A percentile compares a stretch with the other conserved stretches of the same genome.
phyloP scores from a whole-genome alignment of 2,113 vertebrate genomes.

The Chelonoidis abingdonii region DNA sequence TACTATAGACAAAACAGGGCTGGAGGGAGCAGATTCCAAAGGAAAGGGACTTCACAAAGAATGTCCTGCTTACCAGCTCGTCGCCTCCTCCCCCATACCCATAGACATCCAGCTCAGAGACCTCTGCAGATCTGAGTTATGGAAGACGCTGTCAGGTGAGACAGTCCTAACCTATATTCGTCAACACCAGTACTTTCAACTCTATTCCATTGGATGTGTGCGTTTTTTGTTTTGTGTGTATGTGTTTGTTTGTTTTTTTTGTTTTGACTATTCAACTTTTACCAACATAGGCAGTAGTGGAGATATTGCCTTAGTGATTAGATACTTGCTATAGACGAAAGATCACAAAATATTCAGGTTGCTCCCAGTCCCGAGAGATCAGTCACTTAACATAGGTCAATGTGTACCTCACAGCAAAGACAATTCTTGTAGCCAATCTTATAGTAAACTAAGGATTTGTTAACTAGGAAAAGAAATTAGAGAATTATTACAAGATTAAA shows the following conservation, averaged over 20 bases:
- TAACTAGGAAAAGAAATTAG: background rate
- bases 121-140: background rate
- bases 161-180: background rate
- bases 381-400: background rate
- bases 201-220: rapidly evolving
- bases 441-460: background rate
- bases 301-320: too few relatives aligned
- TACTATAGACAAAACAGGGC: background rate
- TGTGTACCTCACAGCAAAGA: background rate
- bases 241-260: rapidly evolving
- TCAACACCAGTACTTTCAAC: background rate
- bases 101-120: rapidly evolving
- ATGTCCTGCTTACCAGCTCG: background rate
- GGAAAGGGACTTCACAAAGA: background rate
- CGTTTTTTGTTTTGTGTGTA: rapidly evolving
- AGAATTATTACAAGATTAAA: background rate
- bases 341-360: background rate
- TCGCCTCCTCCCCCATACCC: background rate
- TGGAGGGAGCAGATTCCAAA: background rate
- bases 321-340: background rate
- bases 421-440: background rate
- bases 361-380: background rate
- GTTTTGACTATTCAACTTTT: background rate
- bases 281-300: too few relatives aligned
- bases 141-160: background rate